Evolutionary conservation across 2,888 invertebrate species (phyloP), one percentile per base, ranked within the genome.

Genomic region (Dicyrtoma fusca): DNA sequence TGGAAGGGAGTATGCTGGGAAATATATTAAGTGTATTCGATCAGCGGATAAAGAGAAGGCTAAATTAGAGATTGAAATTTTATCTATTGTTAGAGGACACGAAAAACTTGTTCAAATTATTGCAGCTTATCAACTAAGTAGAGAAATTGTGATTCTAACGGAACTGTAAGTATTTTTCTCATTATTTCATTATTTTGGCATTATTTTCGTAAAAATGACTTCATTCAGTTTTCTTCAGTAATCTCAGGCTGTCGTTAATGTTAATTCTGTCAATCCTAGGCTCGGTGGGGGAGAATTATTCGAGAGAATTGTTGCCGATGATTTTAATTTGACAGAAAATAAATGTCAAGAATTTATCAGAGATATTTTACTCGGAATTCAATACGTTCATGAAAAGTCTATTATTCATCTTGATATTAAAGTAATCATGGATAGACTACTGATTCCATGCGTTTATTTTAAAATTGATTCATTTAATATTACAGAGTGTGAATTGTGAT

Each of bases 221-320:
- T n/a, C n/a, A n/a, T n/a, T n/a, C n/a, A n/a, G n/a, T n/a, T n/a
- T n/a, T n/a, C n/a, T n/a, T n/a, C n/a, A n/a, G n/a, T n/a, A n/a
- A n/a, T n/a, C n/a, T n/a, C n/a, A n/a, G 8, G 8, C 14, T 17
- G 14, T 25, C 17, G n/a, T 14, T 34, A 55, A n/a, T 26, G 51
- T 42, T 47, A 49, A 6, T 13, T 11, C 6, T 19, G 23, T 14
- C 23, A 25, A 23, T 85, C 85, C 53, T 83, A 96, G 95, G 82
- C 91, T 96, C 78, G 91, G 91, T 75, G 96, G 97, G 1, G 97
- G 96, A 0, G 96, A 97, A 83, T 86, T 97, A 45, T 97, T 97
- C 83, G 95, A 96, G 82, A 87, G 96, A 69, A 93, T 97, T 1
- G 92, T 94, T 0, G 94, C 93, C 13, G 96, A 95, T 81, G 94